Evolutionary conservation across 2,113 vertebrate genomes (phyloP), one percentile per base, ranked within the genome.

Genomic region (Neodontobutis hainanensis): DNA sequence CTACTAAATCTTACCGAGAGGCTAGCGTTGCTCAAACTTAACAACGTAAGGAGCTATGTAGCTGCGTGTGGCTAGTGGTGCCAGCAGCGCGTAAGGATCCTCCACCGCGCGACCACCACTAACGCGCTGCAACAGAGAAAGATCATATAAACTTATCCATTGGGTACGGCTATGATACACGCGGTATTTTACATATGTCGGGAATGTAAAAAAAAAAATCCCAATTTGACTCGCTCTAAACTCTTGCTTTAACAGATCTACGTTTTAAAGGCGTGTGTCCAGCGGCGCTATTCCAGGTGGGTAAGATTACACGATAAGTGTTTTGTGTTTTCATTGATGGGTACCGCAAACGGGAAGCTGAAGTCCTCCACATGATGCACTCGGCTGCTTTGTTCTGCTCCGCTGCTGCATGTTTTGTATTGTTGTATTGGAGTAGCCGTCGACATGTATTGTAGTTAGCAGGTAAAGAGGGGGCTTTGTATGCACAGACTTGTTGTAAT

Each of bases 381-480:
- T 12, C 67, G 55, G 65, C 77, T 69, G 75, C 81, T 85, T 83
- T 83, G 75, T 78, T 75, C 81, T 78, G 77, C 14, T 81, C 57
- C 61, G 73, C 75, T 52, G 65, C 72, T 14, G 74, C 61, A 48
- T 42, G 50, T 72, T 61, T 53, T 55, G 36, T 63, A 4, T 60
- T 57, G 43, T 45, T 81, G 70, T 61, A 47, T 7, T 58, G 65
- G 15, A 38, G 10, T 8, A n/a, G 14, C 15, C 11, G 8, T 27
- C 16, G 40, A 2, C 5, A 53, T 7, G 38, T 11, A 58, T 16
- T n/a, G 38, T 11, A 14, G 42, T 43, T 6, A 40, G 51, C 55
- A 61, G 76, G 53, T 58, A 27, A 27, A 9, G 10, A 65, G 4
- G 4, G 32, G 53, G 58, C 63, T 53, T 38, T 36, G 19, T 11